phyloP scores from a whole-genome alignment of 1,140 invertebrate species.

The Hylyphantes graminicola region DNA sequence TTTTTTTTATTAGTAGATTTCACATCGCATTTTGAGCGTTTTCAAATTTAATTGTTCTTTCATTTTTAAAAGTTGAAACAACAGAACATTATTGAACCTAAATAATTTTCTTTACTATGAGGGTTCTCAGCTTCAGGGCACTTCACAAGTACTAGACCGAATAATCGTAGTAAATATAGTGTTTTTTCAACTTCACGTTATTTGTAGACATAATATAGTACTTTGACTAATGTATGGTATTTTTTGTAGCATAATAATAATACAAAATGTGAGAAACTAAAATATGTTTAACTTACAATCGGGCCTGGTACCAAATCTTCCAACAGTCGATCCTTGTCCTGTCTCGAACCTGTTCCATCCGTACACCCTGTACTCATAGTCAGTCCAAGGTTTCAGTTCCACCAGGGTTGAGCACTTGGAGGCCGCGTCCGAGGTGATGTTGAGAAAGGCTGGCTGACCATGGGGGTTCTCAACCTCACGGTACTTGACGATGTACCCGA shows the following conservation, averaged over 20 bases:
- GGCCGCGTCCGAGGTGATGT: conserved; percentile 50
- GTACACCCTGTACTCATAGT: conserved; percentile 60
- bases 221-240: no score
- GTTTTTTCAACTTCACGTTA: no score
- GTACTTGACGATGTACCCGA: conserved; percentile 57
- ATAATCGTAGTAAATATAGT: no score
- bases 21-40: no score
- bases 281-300: conserved; percentile 61
- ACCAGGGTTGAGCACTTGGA: conserved; percentile 41
- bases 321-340: conserved; percentile 57
- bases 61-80: no score
- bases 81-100: no score
- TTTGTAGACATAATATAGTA: no score
- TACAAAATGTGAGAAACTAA: neutral
- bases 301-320: conserved; percentile 59
- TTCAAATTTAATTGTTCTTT: no score
- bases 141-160: no score
- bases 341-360: conserved; percentile 62
- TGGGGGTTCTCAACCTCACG: conserved; percentile 30
- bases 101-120: no score
- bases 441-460: conserved; percentile 21
- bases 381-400: conserved; percentile 56
- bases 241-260: neutral
- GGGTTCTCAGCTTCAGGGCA: no score
- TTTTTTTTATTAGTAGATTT: no score